Conservation (phyloP, 2,797 vertebrate species). For the Discoglossus pictus region DNA sequence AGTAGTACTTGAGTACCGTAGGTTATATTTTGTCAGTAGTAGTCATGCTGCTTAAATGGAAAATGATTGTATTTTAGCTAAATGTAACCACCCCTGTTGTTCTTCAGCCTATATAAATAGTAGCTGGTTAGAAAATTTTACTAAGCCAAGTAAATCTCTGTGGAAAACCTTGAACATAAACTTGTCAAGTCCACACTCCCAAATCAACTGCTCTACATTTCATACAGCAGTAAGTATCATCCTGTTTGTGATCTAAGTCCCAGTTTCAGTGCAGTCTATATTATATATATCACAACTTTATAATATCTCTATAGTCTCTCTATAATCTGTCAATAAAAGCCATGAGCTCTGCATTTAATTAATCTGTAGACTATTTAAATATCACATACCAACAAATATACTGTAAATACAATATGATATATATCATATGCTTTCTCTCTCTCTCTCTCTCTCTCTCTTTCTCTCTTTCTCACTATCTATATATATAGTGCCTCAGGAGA, state of each 20-base stretch:
- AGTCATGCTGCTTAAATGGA: too few relatives aligned
- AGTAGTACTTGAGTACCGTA: too few relatives aligned
- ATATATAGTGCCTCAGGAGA: too few relatives aligned
- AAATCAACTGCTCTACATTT: conserved; percentile 51
- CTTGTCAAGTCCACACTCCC: conserved; percentile 43
- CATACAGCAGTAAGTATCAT: conserved; percentile 44
- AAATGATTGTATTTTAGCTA: too few relatives aligned
- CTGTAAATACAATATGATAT: too few relatives aligned
- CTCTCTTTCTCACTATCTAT: too few relatives aligned
- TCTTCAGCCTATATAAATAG: conserved; percentile 34
- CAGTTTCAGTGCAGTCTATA: conserved; percentile 48
- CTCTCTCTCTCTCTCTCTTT: too few relatives aligned
- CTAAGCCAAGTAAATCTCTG: conserved; percentile 48
- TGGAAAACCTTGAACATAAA: conserved; percentile 46
- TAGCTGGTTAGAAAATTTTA: conserved; percentile 50
- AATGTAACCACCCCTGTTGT: conserved; percentile 16
- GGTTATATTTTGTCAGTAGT: too few relatives aligned
- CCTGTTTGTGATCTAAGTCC: conserved; percentile 46
- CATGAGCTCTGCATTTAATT: conserved; percentile 32
- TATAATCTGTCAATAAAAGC: conserved; percentile 34
- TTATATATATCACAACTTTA: conserved; percentile 39
- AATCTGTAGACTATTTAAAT: too few relatives aligned
- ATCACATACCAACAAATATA: too few relatives aligned
- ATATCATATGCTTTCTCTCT: too few relatives aligned
- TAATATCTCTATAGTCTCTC: conserved; percentile 17